A percentile compares a stretch with the other conserved stretches of the same genome.
These are phyloP conservation scores for Phaonia tiefii DNA, from an alignment of 2,888 invertebrate genomes.

Conservation along the genomic window DNA sequence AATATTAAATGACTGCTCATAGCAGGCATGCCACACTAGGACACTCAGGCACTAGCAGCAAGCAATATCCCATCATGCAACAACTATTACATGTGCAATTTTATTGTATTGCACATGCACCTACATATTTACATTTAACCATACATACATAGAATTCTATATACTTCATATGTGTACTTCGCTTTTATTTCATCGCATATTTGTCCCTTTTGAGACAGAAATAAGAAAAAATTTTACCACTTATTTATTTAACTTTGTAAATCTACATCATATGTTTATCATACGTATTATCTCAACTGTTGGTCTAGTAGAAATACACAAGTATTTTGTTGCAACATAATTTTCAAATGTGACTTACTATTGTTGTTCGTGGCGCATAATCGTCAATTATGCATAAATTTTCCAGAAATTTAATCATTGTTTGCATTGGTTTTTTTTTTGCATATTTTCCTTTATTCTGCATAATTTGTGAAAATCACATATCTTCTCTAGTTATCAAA, in stretches of 20 bases:
- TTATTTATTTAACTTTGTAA: no score
- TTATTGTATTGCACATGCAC: conserved; percentile 38
- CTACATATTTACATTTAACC: not conserved
- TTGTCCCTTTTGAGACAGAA: no score
- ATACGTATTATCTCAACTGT: no score
- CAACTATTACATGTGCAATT: conserved; percentile 51
- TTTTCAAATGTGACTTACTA: not conserved
- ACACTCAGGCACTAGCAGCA: conserved; percentile 3
- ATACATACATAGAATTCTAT: conserved; percentile 5
- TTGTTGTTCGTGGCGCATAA: not conserved
- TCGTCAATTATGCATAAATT: conserved; percentile 1
- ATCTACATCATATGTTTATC: no score
- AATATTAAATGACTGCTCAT: conserved; percentile 67
- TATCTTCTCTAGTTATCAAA: conserved; percentile 24
- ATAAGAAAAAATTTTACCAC: no score
- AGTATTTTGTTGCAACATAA: no score
- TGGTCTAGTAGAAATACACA: no score
- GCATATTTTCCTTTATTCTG: conserved; percentile 35
- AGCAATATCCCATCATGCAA: conserved; percentile 45
- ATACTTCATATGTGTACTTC: no score
- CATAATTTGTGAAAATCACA: conserved; percentile 49
- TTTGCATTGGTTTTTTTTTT: conserved; percentile 10
- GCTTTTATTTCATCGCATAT: no score
- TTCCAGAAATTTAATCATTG: not conserved
- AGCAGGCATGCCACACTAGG: conserved; percentile 21